phyloP scores from a whole-genome alignment of 2,113 vertebrate species.

The Salvelinus alpinus region DNA sequence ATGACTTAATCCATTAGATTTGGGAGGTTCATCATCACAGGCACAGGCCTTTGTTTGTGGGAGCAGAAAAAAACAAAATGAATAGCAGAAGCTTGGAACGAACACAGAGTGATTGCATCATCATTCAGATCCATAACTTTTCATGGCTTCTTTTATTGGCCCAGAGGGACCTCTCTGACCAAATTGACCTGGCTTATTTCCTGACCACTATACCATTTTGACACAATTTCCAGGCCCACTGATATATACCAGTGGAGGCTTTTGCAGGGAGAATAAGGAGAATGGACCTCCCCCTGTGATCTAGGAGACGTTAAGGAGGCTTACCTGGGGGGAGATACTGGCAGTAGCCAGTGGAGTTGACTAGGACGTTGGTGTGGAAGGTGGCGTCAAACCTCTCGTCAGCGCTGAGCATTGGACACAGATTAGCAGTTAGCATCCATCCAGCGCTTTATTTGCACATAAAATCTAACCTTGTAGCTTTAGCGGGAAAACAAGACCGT shows the following conservation, averaged over 20 bases:
- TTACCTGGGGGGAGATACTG: constrained; percentile 92
- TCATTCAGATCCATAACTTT: too few species aligned
- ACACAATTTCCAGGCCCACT: too few species aligned
- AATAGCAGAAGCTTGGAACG: background rate
- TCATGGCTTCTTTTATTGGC: too few species aligned
- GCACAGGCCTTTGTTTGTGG: background rate
- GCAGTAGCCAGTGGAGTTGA: constrained; percentile 88
- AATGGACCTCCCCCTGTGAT: too few species aligned
- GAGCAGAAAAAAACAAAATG: background rate
- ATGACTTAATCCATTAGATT: background rate
- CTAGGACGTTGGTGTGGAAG: constrained; percentile 91
- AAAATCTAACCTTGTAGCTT: constrained; percentile 11
- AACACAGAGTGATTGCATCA: background rate
- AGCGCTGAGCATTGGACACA: constrained; percentile 70
- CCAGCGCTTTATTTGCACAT: background rate
- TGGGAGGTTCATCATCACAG: background rate
- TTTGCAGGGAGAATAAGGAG: too few species aligned
- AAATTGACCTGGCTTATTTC: too few species aligned
- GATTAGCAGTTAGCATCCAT: background rate
- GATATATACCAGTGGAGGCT: background rate
- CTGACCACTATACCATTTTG: too few species aligned
- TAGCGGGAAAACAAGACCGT: constrained; percentile 5
- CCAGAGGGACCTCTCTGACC: too few species aligned
- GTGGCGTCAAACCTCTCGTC: constrained; percentile 91
- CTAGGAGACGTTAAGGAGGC: background rate